Base-by-base conservation (phyloP, 2,888 invertebrate species). In the Lithophane semibrunnea region DNA sequence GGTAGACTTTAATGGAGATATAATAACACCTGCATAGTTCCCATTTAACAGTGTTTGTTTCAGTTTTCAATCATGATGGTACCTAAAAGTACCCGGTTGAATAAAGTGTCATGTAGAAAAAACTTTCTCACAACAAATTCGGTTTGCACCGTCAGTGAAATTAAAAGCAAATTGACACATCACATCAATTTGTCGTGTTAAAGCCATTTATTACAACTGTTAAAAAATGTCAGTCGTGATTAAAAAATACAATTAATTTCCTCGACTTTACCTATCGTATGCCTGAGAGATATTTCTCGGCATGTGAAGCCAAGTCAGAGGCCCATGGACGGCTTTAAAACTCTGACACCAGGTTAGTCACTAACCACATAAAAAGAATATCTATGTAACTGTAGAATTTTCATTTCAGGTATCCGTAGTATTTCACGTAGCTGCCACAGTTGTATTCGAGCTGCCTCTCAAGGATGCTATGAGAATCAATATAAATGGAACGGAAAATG, bases 401-500 rank as follows among this genome's bases (percentile, higher is more conserved):
- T 65, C 0, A 1, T 69, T 84, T 58, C 81, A 92, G 92, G 90
- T 91, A 4, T 90, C 91, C 1, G 71, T 91, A n/a, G 90, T 92
- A 44, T 90, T 91, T 61, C 91, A 92, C 29, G 75, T 86, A 47
- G 92, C 91, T 12, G 92, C 91, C 1, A 88, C 84, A 60, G 81
- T 91, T 0, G 83, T 86, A 16, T 91, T 92, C 68, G 70, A 83
- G 13, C 63, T 87, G 42, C 73, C 83, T 8, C 73, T 92, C 2
- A 79, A 75, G n/a, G 79, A 87, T 21, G 88, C 90, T 10, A 77
- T 91, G 63, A 73, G 63, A 12, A 77, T 81, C 21, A 91, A 91
- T 68, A 84, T 90, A 0, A 82, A 80, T 52, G 88, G 92, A 0
- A 93, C 93, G 0, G 82, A 86, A 24, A 88, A 90, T 61, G 85